Percentiles rank a stretch among this genome's conserved stretches.
Conservation (phyloP, 2,888 invertebrate species). For the Papilio gigon region DNA sequence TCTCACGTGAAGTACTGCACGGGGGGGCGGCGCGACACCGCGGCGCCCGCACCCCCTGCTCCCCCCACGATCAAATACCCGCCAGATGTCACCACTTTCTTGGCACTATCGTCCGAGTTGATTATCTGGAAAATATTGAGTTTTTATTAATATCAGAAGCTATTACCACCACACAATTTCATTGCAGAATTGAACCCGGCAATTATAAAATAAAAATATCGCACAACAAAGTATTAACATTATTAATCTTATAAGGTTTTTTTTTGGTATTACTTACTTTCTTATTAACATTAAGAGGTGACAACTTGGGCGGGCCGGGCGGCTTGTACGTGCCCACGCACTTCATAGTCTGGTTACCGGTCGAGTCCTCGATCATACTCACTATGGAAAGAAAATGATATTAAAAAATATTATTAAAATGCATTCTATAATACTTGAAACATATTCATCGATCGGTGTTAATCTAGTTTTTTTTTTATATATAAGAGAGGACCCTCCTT, state of each 20-base stretch:
- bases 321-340: slow-evolving; percentile 71
- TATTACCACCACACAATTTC: too few species aligned
- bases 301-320: slow-evolving; percentile 48
- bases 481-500: too few species aligned
- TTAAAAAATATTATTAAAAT: too few species aligned
- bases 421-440: too few species aligned
- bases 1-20: slow-evolving; percentile 65
- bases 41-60: slow-evolving; percentile 40
- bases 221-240: too few species aligned
- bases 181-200: too few species aligned
- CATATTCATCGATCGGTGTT: too few species aligned
- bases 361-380: slow-evolving; percentile 69
- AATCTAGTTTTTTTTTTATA: too few species aligned
- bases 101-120: slow-evolving; percentile 60
- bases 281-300: slow-evolving; percentile 66
- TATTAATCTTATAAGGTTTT: background rate
- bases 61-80: slow-evolving; percentile 74
- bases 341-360: slow-evolving; percentile 66
- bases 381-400: slow-evolving; percentile 57
- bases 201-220: too few species aligned
- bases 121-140: slow-evolving; percentile 54
- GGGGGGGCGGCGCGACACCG: slow-evolving; percentile 52
- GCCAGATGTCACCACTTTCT: slow-evolving; percentile 74
- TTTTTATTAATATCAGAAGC: background rate
- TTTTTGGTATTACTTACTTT: slow-evolving; percentile 55